These are phyloP conservation scores for Hydropotes inermis DNA, from an alignment of 2,113 vertebrate genomes.

Conservation along the genomic window DNA sequence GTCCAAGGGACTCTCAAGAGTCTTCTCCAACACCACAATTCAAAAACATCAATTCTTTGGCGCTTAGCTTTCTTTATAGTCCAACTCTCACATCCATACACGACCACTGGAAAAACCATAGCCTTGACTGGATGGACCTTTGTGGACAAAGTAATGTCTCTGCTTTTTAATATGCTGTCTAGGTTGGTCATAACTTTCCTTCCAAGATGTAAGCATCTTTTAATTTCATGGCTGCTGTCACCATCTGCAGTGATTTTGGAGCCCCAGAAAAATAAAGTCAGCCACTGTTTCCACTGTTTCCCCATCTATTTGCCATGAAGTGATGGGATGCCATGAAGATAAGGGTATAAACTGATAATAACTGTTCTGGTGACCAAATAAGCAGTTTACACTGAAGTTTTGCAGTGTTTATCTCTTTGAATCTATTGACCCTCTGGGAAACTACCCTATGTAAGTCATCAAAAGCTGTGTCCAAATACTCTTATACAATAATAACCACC, in stretches of 20 bases:
- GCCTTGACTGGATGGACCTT: not conserved
- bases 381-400: not conserved
- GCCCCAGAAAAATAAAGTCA: not conserved
- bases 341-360: not conserved
- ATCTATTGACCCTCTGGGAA: not conserved
- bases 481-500: not conserved
- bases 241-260: not conserved
- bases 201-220: not conserved
- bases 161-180: not conserved
- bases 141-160: not conserved
- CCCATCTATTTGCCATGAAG: not conserved
- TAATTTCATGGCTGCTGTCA: not conserved
- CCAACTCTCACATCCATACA: not conserved
- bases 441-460: not conserved
- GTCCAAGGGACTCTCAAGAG: not conserved
- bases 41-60: not conserved
- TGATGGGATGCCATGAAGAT: not conserved
- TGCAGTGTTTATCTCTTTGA: not conserved
- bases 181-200: not conserved
- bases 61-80: accelerated
- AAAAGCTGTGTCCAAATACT: not conserved
- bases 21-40: not conserved
- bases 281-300: not conserved
- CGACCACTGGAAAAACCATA: not conserved
- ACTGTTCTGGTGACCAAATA: not conserved